Evolutionary conservation across 1,140 invertebrate species (phyloP).

Genomic region (Cydia fagiglandana): DNA sequence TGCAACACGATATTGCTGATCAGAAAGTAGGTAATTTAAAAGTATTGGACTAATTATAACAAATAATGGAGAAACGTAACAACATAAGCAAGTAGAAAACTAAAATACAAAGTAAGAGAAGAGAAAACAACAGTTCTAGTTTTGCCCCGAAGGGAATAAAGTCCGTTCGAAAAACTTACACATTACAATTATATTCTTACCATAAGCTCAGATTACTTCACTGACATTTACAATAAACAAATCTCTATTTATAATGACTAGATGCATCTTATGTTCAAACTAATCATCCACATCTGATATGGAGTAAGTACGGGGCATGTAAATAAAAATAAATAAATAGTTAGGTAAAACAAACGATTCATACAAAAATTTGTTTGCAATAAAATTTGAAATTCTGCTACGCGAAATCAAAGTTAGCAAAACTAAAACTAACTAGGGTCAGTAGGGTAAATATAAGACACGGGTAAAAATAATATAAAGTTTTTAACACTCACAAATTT

Average conservation of each 20-base stretch:
- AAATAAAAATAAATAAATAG: constrained; percentile 60
- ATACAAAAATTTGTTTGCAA: constrained; percentile 43
- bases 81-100: constrained; percentile 61
- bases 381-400: constrained; percentile 9
- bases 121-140: constrained; percentile 49
- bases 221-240: constrained; percentile 69
- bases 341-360: constrained; percentile 52
- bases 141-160: constrained; percentile 51
- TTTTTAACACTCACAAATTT: too few relatives aligned
- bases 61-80: constrained; percentile 41
- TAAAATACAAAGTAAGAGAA: constrained; percentile 56
- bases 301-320: constrained; percentile 36
- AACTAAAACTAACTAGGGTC: not conserved
- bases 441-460: too few relatives aligned
- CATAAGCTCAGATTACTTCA: constrained; percentile 70
- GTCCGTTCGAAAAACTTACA: constrained; percentile 68
- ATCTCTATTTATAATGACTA: constrained; percentile 63
- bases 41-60: constrained; percentile 41
- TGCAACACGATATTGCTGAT: constrained; percentile 66
- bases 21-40: constrained; percentile 50
- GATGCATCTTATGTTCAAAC: constrained; percentile 50
- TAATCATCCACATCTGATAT: constrained; percentile 37
- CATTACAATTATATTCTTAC: constrained; percentile 65
- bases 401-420: not conserved
- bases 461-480: too few relatives aligned